Percentiles rank a stretch among this genome's conserved stretches.
These are phyloP conservation scores for Botrylloides violaceus DNA, from an alignment of 23 tunicate species.

Conservation along the genomic window DNA sequence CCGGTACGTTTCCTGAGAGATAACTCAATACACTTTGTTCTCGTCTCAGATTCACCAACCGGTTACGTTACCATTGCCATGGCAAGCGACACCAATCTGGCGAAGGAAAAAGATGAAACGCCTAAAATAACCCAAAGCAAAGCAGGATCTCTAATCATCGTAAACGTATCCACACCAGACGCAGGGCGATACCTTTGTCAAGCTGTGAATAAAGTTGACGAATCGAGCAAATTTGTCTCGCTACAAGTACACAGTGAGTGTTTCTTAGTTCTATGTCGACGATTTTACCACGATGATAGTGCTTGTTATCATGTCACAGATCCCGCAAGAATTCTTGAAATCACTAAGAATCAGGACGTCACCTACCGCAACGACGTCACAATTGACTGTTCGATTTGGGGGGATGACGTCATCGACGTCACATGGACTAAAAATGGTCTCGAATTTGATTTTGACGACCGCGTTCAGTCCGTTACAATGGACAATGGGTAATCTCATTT, in stretches of 20 bases:
- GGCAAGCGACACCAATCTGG: neutral
- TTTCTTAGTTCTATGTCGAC: neutral
- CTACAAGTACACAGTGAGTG: slow-evolving; percentile 25
- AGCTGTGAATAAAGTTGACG: slow-evolving; percentile 16
- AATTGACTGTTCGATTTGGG: slow-evolving; percentile 22
- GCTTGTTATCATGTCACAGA: slow-evolving; percentile 7
- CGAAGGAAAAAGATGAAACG: neutral
- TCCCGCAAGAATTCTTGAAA: slow-evolving; percentile 27
- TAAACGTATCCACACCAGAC: slow-evolving; percentile 18
- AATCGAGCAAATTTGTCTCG: slow-evolving; percentile 9
- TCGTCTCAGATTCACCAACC: slow-evolving; percentile 2
- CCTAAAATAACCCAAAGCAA: slow-evolving; percentile 8
- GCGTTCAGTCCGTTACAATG: neutral
- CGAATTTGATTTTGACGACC: neutral
- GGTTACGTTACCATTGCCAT: neutral
- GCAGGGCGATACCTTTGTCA: slow-evolving; percentile 18
- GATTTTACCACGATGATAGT: neutral
- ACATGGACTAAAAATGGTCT: slow-evolving; percentile 20
- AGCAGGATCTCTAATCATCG: slow-evolving; percentile 17
- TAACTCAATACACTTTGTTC: too few relatives aligned
- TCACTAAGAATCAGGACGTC: slow-evolving; percentile 8
- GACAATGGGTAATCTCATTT: neutral
- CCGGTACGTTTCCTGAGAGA: too few relatives aligned
- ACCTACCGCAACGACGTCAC: slow-evolving; percentile 3
- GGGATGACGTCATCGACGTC: slow-evolving; percentile 22